phyloP scores from a whole-genome alignment of 2,888 invertebrate species.

The Macrosoma leucophasiata region DNA sequence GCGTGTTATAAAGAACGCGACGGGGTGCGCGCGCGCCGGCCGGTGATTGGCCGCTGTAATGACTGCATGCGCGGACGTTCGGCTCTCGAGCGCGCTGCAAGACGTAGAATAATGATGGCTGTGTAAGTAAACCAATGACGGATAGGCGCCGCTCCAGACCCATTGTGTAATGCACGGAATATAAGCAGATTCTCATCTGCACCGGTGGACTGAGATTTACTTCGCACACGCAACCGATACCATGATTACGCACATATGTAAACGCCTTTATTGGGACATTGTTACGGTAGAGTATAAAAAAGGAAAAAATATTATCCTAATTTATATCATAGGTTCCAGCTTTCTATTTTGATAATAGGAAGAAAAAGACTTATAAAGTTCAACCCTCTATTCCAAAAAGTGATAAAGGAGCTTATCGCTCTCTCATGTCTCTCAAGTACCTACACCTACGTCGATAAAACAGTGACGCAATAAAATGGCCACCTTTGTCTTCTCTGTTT shows the following conservation, averaged over 20 bases:
- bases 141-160: constrained; percentile 67
- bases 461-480: no score
- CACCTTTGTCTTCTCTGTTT: no score
- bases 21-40: constrained; percentile 61
- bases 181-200: constrained; percentile 23
- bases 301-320: no score
- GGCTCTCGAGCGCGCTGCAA: constrained; percentile 39
- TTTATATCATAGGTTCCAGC: no score
- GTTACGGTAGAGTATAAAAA: no score
- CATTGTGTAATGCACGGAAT: constrained; percentile 41
- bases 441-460: no score
- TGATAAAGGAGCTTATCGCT: no score
- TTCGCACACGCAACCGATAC: constrained; percentile 15
- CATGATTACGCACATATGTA: constrained; percentile 11
- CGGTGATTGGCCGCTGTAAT: constrained; percentile 63
- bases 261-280: no score
- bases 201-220: constrained; percentile 16
- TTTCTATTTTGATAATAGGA: no score
- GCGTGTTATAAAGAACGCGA: constrained; percentile 65
- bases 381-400: no score
- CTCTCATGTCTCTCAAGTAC: no score
- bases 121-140: constrained; percentile 62
- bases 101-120: constrained; percentile 63
- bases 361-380: no score
- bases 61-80: constrained; percentile 51